These are phyloP conservation scores for Adela reaumurella DNA, from an alignment of 2,888 invertebrate species.

Conservation along the genomic window DNA sequence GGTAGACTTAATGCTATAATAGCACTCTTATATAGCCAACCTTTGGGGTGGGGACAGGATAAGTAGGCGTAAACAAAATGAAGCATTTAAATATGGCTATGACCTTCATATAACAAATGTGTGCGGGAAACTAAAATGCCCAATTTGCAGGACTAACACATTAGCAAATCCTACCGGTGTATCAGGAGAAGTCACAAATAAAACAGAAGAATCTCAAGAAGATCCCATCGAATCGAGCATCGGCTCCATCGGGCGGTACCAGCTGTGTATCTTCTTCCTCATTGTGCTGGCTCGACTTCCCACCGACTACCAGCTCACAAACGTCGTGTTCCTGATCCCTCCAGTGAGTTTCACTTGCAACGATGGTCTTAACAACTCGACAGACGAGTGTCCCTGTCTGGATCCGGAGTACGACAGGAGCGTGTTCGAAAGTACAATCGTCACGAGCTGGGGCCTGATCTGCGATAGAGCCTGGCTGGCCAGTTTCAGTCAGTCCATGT, in stretches of 20 bases:
- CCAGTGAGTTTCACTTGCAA: slow-evolving; percentile 44
- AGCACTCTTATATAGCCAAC: too few relatives aligned
- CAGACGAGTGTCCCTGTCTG: slow-evolving; percentile 37
- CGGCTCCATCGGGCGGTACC: slow-evolving; percentile 54
- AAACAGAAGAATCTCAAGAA: slow-evolving; percentile 6
- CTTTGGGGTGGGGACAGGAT: too few relatives aligned
- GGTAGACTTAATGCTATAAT: too few relatives aligned
- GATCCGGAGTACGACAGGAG: slow-evolving; percentile 51
- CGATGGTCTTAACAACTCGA: slow-evolving; percentile 28
- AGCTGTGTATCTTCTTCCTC: slow-evolving; percentile 45
- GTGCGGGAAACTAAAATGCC: too few relatives aligned
- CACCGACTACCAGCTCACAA: slow-evolving; percentile 53
- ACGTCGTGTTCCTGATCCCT: slow-evolving; percentile 56
- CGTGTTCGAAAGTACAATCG: slow-evolving; percentile 52
- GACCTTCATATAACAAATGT: too few relatives aligned
- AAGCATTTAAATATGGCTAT: too few relatives aligned
- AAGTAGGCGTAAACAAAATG: too few relatives aligned
- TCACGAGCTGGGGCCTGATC: slow-evolving; percentile 59
- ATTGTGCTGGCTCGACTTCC: slow-evolving; percentile 51
- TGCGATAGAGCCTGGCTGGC: slow-evolving; percentile 52
- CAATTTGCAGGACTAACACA: too few relatives aligned
- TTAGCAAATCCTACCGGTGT: too few relatives aligned
- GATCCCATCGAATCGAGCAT: slow-evolving; percentile 42
- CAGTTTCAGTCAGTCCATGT: slow-evolving; percentile 51
- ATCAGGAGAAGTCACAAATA: too few relatives aligned